Base-by-base conservation (phyloP, 2,113 vertebrate genomes). In the Vulpes ferrilata region DNA sequence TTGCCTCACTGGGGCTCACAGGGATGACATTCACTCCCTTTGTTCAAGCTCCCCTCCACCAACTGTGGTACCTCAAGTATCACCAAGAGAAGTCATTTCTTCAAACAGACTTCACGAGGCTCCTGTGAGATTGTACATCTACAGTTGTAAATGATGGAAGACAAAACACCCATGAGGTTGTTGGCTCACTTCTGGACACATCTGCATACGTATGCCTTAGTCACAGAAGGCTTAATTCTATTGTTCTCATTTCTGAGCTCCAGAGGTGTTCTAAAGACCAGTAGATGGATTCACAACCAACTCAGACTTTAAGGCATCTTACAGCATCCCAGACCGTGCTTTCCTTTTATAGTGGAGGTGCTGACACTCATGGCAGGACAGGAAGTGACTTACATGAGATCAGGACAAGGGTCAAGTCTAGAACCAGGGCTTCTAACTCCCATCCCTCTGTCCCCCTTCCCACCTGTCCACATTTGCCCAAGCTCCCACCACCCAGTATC, bases 401-500 rank as follows among this genome's bases (percentile, higher is more conserved):
- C 27, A 62, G 3, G 11, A 15, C 12, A n/a, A 48, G 27, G 25
- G 5, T 38, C 38, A 35, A 4, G 38, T 6, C 15, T 48, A 19
- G 43, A 19, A 11, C n/a, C 15, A 48, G 12, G 16, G 16, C 1
- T 25, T 25, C 43, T 20, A 9, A 25, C 11, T 84, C 20, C 25
- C 8, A 16, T 4, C 1, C 17, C 51, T 22, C 8, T 10, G 0
- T 10, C 7, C 3, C 57, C 27, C 11, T 27, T 43, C 19, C 7
- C 35, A 11, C 20, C 20, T 8, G 6, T 67, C 51, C 7, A 7
- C 38, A 12, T 25, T 19, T 7, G 0, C 32, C 84, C 12, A 2
- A 0, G 3, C 4, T 0, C 38, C 48, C 1, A 0, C 51, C 15
- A 1, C 3, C 1, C 5, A 4, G 11, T 25, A 4, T 0, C 19